phyloP scores from a whole-genome alignment of 1,140 invertebrate species.

The Caenorhabditis elegans region WBcel235 BX284602.5:7358501-7359000 shows the following conservation, averaged over 20 bases:
- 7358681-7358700: not conserved
- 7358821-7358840: conserved; percentile 3
- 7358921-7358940: conserved; percentile 21
- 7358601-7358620: conserved; percentile 4
- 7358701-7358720: not conserved
- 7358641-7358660: conserved; percentile 31
- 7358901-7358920: not conserved
- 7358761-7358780: not conserved
- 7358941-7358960: conserved; percentile 9
- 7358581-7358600: not conserved
- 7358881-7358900: not conserved
- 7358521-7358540: conserved; percentile 23
- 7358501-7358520: conserved; percentile 22
- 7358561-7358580: not conserved
- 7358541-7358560: not conserved
- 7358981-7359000: not conserved
- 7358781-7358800: conserved; percentile 3
- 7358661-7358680: conserved; percentile 1
- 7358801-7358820: not conserved
- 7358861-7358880: not conserved
- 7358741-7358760: conserved; percentile 24
- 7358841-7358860: not conserved
- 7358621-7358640: conserved; percentile 16
- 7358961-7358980: not conserved
- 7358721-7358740: conserved; percentile 29